Evolutionary conservation across 2,113 vertebrate genomes (phyloP).

Genomic region (Catharus fuscescens): DNA sequence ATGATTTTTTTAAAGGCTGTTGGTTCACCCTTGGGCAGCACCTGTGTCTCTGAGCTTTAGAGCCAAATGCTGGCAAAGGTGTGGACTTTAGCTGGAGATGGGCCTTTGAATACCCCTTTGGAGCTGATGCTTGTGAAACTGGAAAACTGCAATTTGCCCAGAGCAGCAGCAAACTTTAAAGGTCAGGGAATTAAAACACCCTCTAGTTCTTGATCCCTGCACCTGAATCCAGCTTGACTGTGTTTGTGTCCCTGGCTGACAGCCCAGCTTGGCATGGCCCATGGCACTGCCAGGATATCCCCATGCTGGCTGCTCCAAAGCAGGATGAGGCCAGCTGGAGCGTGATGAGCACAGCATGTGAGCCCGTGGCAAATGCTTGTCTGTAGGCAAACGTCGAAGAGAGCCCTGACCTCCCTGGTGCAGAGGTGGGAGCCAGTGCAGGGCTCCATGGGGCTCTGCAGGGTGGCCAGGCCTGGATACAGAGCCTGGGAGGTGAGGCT

Average conservation of each 20-base stretch:
- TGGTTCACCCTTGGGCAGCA: background rate
- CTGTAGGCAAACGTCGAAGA: fast-evolving
- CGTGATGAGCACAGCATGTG: fast-evolving
- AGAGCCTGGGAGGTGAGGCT: background rate
- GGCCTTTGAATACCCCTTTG: background rate
- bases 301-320: background rate
- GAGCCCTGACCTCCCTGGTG: background rate
- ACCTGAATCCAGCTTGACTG: background rate
- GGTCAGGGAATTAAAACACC: background rate
- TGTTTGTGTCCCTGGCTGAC: background rate
- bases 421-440: background rate
- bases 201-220: background rate
- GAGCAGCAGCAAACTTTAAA: background rate
- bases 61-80: background rate
- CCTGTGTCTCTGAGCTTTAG: background rate
- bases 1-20: background rate
- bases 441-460: fast-evolving
- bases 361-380: background rate
- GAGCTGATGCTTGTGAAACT: background rate
- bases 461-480: background rate
- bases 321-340: background rate
- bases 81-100: background rate
- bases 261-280: background rate
- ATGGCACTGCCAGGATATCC: background rate
- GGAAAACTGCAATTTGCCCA: background rate